Evolutionary conservation across 2,888 invertebrate species (phyloP).

Genomic region (Choreutis nemorana): DNA sequence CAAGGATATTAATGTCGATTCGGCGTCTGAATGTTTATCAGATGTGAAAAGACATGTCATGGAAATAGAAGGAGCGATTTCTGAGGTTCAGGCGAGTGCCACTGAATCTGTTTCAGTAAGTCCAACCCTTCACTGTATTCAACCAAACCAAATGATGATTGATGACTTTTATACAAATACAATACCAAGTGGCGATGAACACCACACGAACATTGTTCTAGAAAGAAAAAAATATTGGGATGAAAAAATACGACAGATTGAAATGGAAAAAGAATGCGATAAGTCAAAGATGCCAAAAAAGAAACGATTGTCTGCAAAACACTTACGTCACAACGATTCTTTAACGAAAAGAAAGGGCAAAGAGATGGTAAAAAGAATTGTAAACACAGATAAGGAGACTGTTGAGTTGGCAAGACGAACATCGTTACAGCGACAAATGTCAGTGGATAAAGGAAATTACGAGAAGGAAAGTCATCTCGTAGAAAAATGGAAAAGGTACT

Average conservation of each 20-base stretch:
- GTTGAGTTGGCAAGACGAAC: no score
- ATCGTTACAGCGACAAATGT: no score
- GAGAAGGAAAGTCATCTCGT: constrained; percentile 15
- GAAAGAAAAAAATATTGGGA: constrained; percentile 62
- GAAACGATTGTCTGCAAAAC: constrained; percentile 31
- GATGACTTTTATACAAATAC: constrained; percentile 15
- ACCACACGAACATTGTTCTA: constrained; percentile 39
- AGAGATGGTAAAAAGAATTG: constrained; percentile 43
- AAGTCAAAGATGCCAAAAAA: no score
- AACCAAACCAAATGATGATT: constrained; percentile 16
- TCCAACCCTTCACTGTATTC: constrained; percentile 49
- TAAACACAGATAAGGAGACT: constrained; percentile 29
- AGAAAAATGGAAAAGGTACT: constrained; percentile 50
- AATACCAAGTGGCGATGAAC: constrained; percentile 33
- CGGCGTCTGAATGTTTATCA: constrained; percentile 52
- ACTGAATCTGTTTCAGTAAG: constrained; percentile 64
- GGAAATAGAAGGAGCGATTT: constrained; percentile 52
- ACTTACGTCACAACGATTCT: constrained; percentile 46
- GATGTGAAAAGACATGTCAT: constrained; percentile 59
- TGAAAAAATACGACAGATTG: constrained; percentile 50
- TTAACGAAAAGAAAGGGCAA: constrained; percentile 49
- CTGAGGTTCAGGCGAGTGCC: constrained; percentile 61
- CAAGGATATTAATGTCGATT: constrained; percentile 43
- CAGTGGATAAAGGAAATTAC: background rate
- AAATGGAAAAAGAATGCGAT: no score